Base-by-base conservation (phyloP, 2,888 invertebrate genomes). In the Arctia plantaginis region DNA sequence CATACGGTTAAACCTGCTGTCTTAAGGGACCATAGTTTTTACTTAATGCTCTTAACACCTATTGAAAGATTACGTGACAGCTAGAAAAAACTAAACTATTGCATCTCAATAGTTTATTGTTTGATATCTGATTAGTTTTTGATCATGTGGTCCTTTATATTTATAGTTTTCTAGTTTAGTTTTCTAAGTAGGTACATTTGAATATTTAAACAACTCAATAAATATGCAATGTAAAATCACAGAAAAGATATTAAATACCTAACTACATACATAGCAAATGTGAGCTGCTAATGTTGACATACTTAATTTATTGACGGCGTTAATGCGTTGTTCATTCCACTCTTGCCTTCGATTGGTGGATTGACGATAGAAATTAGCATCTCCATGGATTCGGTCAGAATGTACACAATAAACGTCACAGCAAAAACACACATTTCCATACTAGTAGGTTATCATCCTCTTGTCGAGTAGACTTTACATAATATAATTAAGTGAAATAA, bases 301-400 rank as follows among this genome's bases (percentile, higher is more conserved):
- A 30, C 62, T 27, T 62, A 62, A 62, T 62, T 27, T 62, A 62
- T 62, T 3, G 15, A 62, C 30, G 62, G 62, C 62, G 62, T 27
- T 27, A 62, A 62, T 62, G 27, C 62, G 62, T 62, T 30, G 62
- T 62, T 27, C 62, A 62, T 62, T 62, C 62, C 30, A 62, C 18
- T 62, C 15, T 30, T 62, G 62, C 62, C 62, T 62, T 18, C 27
- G 7, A 30, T 62, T 62, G 27, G 15, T 62, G 62, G 30, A 30
- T 62, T 8, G 13, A 7, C 18, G 62, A 0, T 30, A 62, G 15
- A 30, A 62, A 62, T 62, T 62, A 62, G 62, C 62, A 13, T 62
- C 62, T 62, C 18, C 7, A 62, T 6, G 27, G 27, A 59, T 62
- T 62, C 30, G 15, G 15, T 30, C 30, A 62, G 15, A 27, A 30